A percentile compares a stretch with the other conserved stretches of the same genome.
These are phyloP conservation scores for Plecotus auritus DNA, from an alignment of 2,113 vertebrate genomes.

Conservation along the genomic window DNA sequence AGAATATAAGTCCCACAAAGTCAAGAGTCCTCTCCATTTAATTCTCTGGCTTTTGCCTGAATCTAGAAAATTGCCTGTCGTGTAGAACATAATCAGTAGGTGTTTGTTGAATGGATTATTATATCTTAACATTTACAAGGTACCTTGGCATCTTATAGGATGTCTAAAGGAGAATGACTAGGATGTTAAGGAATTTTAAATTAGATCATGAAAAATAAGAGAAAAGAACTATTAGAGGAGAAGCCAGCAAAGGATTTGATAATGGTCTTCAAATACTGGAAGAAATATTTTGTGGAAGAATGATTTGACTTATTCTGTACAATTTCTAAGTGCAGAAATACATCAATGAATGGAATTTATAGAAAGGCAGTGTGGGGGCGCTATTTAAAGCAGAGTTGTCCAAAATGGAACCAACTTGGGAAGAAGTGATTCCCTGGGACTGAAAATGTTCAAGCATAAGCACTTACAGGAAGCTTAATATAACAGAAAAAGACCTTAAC, in stretches of 20 bases:
- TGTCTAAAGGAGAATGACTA: not conserved
- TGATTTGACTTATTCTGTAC: not conserved
- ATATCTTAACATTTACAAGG: not conserved
- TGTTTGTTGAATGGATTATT: not conserved
- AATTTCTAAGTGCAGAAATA: not conserved
- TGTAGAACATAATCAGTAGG: not conserved
- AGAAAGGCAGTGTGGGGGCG: not conserved
- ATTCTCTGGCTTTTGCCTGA: not conserved
- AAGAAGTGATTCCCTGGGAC: not conserved
- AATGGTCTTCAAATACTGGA: not conserved
- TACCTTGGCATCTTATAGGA: not conserved
- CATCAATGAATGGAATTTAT: not conserved
- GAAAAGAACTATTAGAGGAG: not conserved
- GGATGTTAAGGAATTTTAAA: not conserved
- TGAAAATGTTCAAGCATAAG: not conserved
- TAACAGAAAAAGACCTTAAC: not conserved
- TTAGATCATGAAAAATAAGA: not conserved
- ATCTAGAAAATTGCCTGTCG: not conserved
- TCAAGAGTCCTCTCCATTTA: not conserved
- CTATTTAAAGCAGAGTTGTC: not conserved
- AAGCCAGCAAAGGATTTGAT: not conserved
- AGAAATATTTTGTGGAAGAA: not conserved
- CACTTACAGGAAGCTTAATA: not conserved
- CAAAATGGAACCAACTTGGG: not conserved
- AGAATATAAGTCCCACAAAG: not conserved